phyloP scores from a whole-genome alignment of 2,797 vertebrate genomes.

The Phoebastria nigripes region DNA sequence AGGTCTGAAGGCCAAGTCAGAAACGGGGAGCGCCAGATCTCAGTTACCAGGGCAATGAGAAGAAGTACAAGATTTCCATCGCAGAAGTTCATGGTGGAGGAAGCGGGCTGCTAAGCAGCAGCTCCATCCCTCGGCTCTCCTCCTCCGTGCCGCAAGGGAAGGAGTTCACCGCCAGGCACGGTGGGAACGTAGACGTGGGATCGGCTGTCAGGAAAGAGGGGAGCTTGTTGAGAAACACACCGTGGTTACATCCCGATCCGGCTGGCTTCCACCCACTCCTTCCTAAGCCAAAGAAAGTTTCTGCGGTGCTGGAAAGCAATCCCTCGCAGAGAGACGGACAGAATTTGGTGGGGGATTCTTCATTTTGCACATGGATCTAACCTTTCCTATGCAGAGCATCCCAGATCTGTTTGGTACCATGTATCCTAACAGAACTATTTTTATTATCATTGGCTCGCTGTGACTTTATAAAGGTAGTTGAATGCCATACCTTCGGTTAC shows the following conservation, averaged over 20 bases:
- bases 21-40: fast-evolving
- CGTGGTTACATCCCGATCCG: fast-evolving
- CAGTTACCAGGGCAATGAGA: neutral
- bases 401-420: neutral
- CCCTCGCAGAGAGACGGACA: neutral
- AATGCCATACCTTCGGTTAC: neutral
- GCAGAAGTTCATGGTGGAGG: neutral
- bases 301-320: neutral
- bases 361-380: neutral
- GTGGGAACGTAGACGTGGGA: fast-evolving
- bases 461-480: neutral
- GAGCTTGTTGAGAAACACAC: neutral
- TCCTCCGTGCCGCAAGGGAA: neutral
- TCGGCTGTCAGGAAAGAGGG: neutral
- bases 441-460: neutral
- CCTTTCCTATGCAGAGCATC: neutral
- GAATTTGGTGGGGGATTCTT: neutral
- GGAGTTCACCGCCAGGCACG: neutral
- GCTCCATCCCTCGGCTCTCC: neutral
- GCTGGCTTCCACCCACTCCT: neutral
- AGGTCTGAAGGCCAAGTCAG: neutral
- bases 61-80: neutral
- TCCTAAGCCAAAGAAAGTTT: neutral
- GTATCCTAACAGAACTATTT: neutral
- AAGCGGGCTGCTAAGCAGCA: fast-evolving